phyloP scores from a whole-genome alignment of 2,113 vertebrate genomes.

The Ictalurus punctatus region DNA sequence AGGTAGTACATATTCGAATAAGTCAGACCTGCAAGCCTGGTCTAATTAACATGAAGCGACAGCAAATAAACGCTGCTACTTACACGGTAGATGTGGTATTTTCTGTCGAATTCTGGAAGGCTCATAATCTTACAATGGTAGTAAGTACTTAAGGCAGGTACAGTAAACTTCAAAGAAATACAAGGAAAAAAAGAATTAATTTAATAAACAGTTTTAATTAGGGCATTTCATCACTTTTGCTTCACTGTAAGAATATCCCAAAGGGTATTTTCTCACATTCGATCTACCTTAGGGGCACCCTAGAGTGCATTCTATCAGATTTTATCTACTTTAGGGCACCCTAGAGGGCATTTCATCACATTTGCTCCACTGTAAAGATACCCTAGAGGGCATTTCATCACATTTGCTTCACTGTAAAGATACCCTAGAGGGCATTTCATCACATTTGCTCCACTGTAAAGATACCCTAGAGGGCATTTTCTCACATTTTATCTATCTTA shows the following conservation, averaged over 20 bases:
- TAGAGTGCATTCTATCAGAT: background rate
- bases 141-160: slow-evolving; percentile 71
- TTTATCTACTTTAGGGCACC: background rate
- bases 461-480: background rate
- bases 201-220: background rate
- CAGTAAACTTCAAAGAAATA: slow-evolving; percentile 66
- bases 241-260: too few relatives aligned
- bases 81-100: slow-evolving; percentile 80
- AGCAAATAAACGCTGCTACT: slow-evolving; percentile 26
- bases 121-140: slow-evolving; percentile 79
- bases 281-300: background rate
- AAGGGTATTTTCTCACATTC: background rate
- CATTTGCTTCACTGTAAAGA: too few relatives aligned
- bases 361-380: background rate
- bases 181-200: background rate
- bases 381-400: background rate
- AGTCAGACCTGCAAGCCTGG: background rate
- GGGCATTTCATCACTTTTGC: background rate
- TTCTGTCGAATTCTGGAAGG: slow-evolving; percentile 66
- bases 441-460: background rate
- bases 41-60: background rate
- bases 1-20: background rate
- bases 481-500: background rate
- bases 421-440: background rate
- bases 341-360: background rate